These are phyloP conservation scores for Myathropa florea DNA, from an alignment of 2,888 invertebrate genomes.

Conservation along the genomic window DNA sequence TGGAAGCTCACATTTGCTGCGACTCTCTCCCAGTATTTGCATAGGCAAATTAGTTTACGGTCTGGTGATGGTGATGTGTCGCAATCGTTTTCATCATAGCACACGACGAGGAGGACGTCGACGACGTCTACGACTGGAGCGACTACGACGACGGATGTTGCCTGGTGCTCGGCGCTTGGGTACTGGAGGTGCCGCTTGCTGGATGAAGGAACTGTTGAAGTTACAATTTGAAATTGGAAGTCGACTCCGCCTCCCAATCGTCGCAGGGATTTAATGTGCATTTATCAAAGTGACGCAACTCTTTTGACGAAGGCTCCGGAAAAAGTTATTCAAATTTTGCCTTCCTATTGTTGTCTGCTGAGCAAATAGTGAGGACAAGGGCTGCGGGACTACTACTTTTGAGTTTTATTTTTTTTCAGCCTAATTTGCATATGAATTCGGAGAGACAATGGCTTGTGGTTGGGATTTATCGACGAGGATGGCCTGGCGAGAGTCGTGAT, in stretches of 20 bases:
- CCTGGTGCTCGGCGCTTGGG: conserved; percentile 6
- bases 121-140: not conserved
- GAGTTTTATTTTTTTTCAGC: not conserved
- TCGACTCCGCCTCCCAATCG: conserved; percentile 59
- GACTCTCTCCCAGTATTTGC: conserved; percentile 51
- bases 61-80: conserved; percentile 69
- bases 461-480: conserved; percentile 54
- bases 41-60: conserved; percentile 71
- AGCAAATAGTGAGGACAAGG: conserved; percentile 54
- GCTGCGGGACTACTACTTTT: conserved; percentile 25
- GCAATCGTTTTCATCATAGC: conserved; percentile 63
- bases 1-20: conserved; percentile 58
- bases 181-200: not conserved
- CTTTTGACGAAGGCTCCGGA: conserved; percentile 20
- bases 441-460: conserved; percentile 52
- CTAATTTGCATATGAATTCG: conserved; percentile 66
- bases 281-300: conserved; percentile 65
- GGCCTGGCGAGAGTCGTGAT: conserved; percentile 23
- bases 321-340: conserved; percentile 62
- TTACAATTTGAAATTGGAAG: conserved; percentile 53
- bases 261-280: conserved; percentile 68
- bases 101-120: not conserved
- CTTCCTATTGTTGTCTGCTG: conserved; percentile 59
- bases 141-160: conserved; percentile 36
- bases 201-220: conserved; percentile 54